Conservation (phyloP, 2,113 vertebrate genomes). For the Rhagologus leucostigma region DNA sequence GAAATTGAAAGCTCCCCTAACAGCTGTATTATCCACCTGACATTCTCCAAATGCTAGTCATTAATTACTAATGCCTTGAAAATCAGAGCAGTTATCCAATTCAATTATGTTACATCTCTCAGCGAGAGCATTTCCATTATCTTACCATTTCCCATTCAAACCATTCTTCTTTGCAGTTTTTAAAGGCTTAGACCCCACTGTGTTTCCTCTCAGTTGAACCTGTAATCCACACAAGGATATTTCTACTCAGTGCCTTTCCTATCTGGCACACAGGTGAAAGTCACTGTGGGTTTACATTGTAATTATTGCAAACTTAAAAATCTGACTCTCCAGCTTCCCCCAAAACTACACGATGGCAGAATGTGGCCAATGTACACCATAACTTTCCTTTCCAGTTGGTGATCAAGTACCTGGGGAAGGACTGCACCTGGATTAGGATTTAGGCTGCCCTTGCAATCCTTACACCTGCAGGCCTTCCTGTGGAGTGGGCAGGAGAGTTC, state of each 20-base stretch:
- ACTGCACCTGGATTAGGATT: neutral
- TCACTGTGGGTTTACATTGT: neutral
- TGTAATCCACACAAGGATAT: neutral
- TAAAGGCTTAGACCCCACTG: neutral
- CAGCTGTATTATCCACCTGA: conserved; percentile 29
- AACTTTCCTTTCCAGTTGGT: neutral
- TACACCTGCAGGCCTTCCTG: neutral
- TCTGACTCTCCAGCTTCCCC: neutral
- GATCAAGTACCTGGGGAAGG: neutral
- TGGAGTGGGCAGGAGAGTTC: neutral
- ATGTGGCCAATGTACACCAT: neutral
- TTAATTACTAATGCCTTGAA: conserved; percentile 38
- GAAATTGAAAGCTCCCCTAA: conserved; percentile 35
- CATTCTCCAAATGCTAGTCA: conserved; percentile 22
- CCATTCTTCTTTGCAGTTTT: neutral
- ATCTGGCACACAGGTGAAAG: neutral
- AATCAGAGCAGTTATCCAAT: conserved; percentile 4
- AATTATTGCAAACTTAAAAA: neutral
- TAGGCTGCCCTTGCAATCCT: neutral
- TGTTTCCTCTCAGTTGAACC: neutral
- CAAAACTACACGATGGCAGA: neutral
- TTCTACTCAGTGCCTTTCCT: neutral
- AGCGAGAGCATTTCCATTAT: neutral
- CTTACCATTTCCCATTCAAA: conserved; percentile 15
- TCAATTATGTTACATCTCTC: neutral